Base-by-base conservation (phyloP, 2,113 vertebrate genomes). In the Oryzias melastigma region DNA sequence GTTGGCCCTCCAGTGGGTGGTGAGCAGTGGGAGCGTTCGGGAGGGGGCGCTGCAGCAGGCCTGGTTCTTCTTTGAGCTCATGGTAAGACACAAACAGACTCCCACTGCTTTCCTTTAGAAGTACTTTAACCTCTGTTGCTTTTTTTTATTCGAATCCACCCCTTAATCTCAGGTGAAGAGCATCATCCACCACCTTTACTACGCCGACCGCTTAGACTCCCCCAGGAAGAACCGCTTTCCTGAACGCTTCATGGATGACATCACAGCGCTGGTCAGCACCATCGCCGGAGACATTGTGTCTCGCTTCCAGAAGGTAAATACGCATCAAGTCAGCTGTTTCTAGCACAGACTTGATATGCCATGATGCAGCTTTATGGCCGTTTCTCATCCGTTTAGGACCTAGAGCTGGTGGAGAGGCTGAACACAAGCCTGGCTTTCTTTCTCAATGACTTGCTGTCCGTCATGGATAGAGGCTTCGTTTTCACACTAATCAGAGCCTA, bases 51-150 rank as follows among this genome's bases (percentile, higher is more conserved):
- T 99, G 1, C 97, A 99, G 43, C 97, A 99, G 69, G 97, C 96
- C 65, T 99, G 97, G 97, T 99, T 98, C 91, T 99, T 99, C 91
- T 99, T 99, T 64, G 97, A 99, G 78, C 91, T 99, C 60, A 99
- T 99, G 97, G 97, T 99, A 88, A 91, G 94, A 77, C 59, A 54
- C 16, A 18, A 22, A n/a, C 12, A 44, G 25, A 27, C n/a, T 42
- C 51, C 35, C 1, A 2, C 1, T 15, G 4, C 40, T 19, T 16
- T 49, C 3, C 20, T 49, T 42, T 10, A 25, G 4, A 53, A 53
- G 48, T 35, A 5, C 42, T 20, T 59, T 17, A 25, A 8, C 2
- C 1, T 8, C 14, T 6, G 15, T 17, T 17, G 41, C 7, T 50
- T 18, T 5, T 61, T 58, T 47, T 24, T 22, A 12, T 46, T 14